Percentiles rank a stretch among this genome's conserved stretches.
These are phyloP conservation scores for Asbolus verrucosus DNA, from an alignment of 1,140 invertebrate species.

Conservation along the genomic window DNA sequence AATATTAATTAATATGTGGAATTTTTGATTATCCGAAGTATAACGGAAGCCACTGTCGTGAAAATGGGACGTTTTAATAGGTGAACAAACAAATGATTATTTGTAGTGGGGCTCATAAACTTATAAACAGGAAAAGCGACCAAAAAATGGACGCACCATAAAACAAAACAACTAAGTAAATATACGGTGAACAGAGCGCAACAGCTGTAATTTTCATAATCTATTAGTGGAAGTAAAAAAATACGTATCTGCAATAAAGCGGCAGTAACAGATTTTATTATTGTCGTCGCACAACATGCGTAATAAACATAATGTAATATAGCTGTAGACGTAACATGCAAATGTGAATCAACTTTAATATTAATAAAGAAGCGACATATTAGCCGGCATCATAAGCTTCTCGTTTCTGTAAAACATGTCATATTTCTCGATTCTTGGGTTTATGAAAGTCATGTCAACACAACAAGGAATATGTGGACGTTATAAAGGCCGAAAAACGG, in stretches of 20 bases:
- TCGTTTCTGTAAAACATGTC: constrained; percentile 8
- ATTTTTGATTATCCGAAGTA: too few relatives aligned
- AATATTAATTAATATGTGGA: too few relatives aligned
- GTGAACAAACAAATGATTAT: too few relatives aligned
- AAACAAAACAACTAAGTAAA: too few relatives aligned
- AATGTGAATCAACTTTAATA: constrained; percentile 44
- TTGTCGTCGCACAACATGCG: constrained; percentile 19
- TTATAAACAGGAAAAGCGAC: too few relatives aligned
- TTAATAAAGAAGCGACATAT: constrained; percentile 31
- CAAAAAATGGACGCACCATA: too few relatives aligned
- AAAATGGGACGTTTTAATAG: too few relatives aligned
- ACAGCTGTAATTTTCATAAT: constrained; percentile 12
- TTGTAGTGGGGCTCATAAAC: too few relatives aligned
- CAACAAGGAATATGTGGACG: constrained; percentile 22
- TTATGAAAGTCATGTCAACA: constrained; percentile 39
- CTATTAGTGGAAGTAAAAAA: constrained; percentile 15
- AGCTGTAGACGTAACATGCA: constrained; percentile 8
- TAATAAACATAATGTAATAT: constrained; percentile 34
- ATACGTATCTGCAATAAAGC: constrained; percentile 22
- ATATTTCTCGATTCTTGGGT: constrained; percentile 36
- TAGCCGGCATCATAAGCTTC: constrained; percentile 17
- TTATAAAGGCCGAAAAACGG: constrained; percentile 26
- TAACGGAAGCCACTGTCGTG: too few relatives aligned
- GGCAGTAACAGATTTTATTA: constrained; percentile 38
- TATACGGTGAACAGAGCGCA: not conserved